phyloP scores from a whole-genome alignment of 1,140 invertebrate species.

The Trachelipus rathkii region DNA sequence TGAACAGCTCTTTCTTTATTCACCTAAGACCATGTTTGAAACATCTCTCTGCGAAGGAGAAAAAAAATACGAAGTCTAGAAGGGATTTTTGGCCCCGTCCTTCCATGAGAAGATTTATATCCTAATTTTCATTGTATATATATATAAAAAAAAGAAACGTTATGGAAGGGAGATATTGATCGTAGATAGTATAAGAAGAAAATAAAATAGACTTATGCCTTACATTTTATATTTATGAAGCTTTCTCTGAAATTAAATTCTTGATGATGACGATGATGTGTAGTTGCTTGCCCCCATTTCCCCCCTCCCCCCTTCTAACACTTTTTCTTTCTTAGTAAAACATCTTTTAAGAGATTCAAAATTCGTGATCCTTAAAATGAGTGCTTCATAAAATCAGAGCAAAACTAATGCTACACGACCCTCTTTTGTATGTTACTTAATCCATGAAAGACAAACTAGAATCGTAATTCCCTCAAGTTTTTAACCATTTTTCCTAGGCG shows the following conservation, averaged over 20 bases:
- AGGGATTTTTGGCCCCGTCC: not conserved
- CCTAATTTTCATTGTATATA: constrained; percentile 9
- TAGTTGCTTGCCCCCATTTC: not conserved
- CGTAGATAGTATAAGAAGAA: not conserved
- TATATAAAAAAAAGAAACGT: not conserved
- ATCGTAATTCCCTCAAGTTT: constrained; percentile 12
- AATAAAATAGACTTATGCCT: not conserved
- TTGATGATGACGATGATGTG: not conserved
- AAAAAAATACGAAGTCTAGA: not conserved
- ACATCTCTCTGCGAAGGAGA: not conserved
- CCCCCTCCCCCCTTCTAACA: not conserved
- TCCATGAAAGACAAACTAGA: constrained; percentile 10
- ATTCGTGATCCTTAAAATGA: constrained; percentile 2
- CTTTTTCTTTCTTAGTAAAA: not conserved
- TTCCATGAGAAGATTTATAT: not conserved
- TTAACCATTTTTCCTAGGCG: constrained; percentile 7
- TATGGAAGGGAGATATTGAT: not conserved
- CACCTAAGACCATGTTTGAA: not conserved
- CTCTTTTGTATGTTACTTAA: constrained; percentile 8
- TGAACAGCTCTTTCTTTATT: not conserved
- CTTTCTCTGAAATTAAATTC: constrained; percentile 11
- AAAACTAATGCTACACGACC: constrained; percentile 10
- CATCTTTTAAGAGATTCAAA: not conserved
- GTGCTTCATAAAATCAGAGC: constrained; percentile 1
- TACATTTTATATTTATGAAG: constrained; percentile 1